phyloP scores from a whole-genome alignment of 2,113 vertebrate species.

The Azemiops feae region DNA sequence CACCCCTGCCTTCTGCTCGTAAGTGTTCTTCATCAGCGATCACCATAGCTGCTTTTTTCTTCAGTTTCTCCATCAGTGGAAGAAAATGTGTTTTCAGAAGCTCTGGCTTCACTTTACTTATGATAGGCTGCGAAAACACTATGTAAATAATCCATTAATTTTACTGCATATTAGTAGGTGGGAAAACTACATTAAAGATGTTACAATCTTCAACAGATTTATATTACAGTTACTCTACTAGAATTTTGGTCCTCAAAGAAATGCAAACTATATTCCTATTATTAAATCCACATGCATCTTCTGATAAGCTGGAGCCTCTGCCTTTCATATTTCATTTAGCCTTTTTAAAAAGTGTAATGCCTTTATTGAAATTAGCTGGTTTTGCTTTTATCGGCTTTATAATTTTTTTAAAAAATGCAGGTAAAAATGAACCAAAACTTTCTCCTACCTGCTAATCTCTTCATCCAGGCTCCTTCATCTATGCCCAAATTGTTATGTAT shows the following conservation, averaged over 20 bases:
- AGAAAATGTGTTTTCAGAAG: conserved; percentile 94
- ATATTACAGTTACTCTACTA: not conserved
- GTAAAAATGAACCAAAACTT: not conserved
- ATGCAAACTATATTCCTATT: not conserved
- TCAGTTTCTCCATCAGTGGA: conserved; percentile 95
- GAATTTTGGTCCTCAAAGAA: not conserved
- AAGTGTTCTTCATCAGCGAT: conserved; percentile 91
- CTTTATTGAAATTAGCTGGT: not conserved
- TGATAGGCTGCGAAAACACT: conserved; percentile 98
- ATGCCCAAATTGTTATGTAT: conserved; percentile 97
- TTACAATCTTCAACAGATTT: not conserved
- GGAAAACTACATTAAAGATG: not conserved
- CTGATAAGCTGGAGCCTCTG: not conserved
- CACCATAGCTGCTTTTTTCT: conserved; percentile 91
- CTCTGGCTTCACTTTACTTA: conserved; percentile 89
- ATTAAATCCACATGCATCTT: not conserved
- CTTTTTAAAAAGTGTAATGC: not conserved
- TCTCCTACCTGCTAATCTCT: conserved; percentile 85
- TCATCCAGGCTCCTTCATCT: conserved; percentile 97
- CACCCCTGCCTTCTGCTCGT: conserved; percentile 89
- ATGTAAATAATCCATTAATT: conserved; percentile 65
- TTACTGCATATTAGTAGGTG: conserved; percentile 29
- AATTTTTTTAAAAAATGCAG: not conserved
- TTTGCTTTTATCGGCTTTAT: not conserved
- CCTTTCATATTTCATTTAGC: not conserved